Base-by-base conservation (phyloP, 2,888 invertebrate species). In the Parnassius orleans region DNA sequence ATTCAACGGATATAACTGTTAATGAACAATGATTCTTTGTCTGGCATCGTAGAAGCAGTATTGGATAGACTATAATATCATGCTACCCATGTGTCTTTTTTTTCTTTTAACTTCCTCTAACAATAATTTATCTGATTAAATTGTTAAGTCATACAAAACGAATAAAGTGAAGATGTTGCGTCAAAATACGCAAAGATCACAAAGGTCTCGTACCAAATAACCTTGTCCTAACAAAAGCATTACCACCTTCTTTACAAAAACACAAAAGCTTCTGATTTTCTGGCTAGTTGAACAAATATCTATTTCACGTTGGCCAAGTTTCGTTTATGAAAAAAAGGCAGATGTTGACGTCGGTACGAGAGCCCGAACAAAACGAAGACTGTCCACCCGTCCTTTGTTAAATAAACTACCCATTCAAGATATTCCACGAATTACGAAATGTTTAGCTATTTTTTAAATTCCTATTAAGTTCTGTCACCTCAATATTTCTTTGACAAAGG, bases 361-460 rank as follows among this genome's bases (percentile, higher is more conserved):
- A 76, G 75, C 68, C 69, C 71, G 75, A 78, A 86, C 83, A 89
- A 87, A 79, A 78, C 76, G 72, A 70, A 74, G 79, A 75, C 82
- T 80, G 81, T 81, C 76, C 77, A 59, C 44, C 52, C 41, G 72
- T 78, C 83, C 72, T 81, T 90, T 90, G 89, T 90, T 84, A 80
- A 81, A 75, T 78, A 84, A 87, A 87, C 86, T 84, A 84, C 79
- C 84, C 80, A 85, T 88, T 87, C 80, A 84, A 83, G 78, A 82
- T 83, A 81, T 91, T 90, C 90, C 75, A 77, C 86, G 90, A 90
- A 90, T 90, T 83, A 86, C 86, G 83, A 86, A 90, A 87, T 86
- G 86, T 86, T 91, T 90, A 87, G 87, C 84, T 88, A 90, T 91
- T 90, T 90, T 90, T 91, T 89, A 90, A 87, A 90, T 77, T 87